These are phyloP conservation scores for Laupala kohalensis DNA, from an alignment of 1,140 invertebrate genomes.

Conservation along the genomic window DNA sequence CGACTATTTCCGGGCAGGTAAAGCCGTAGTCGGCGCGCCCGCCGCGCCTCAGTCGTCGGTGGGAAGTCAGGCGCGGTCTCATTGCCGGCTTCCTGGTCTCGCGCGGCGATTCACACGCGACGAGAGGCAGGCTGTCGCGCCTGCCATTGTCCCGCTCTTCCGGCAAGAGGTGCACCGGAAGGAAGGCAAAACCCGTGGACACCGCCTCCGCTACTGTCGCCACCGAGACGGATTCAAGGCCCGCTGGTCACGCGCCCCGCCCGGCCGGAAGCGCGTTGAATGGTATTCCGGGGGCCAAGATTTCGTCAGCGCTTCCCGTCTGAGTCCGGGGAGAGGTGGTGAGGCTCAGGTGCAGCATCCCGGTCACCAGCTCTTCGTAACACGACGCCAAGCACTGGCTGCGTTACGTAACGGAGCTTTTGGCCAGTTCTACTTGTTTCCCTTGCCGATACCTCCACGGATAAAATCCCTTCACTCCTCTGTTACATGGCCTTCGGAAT, in stretches of 20 bases:
- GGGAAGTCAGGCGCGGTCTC: neutral
- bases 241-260: neutral
- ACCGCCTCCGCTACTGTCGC: too few relatives aligned
- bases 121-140: neutral
- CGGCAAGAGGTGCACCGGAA: neutral
- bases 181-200: neutral
- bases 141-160: neutral
- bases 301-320: neutral
- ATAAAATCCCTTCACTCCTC: too few relatives aligned
- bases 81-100: neutral
- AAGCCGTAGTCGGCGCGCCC: too few relatives aligned
- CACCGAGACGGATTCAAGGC: neutral
- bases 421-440: too few relatives aligned
- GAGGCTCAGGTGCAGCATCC: neutral
- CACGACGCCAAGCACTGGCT: too few relatives aligned
- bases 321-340: neutral
- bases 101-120: neutral
- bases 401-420: too few relatives aligned
- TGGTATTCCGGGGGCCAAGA: neutral
- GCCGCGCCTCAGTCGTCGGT: neutral
- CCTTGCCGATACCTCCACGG: too few relatives aligned
- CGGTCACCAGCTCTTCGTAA: too few relatives aligned
- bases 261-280: neutral
- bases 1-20: neutral
- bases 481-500: too few relatives aligned